Base-by-base conservation (phyloP, 2,888 invertebrate genomes). In the Copidosoma aretas region DNA sequence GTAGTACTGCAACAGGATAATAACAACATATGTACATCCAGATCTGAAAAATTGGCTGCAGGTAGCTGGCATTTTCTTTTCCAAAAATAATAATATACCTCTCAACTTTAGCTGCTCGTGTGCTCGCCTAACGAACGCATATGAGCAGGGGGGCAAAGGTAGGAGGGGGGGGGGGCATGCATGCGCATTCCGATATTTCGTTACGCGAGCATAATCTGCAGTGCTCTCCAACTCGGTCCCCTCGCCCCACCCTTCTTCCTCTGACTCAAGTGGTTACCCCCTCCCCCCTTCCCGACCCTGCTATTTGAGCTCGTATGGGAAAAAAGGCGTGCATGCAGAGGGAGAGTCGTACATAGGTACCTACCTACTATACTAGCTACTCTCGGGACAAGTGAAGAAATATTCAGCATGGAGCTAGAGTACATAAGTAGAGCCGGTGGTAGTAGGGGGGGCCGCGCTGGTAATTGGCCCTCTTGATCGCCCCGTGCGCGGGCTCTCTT, bases 391-490 rank as follows among this genome's bases (percentile, higher is more conserved):
- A 17, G 51, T 49, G 57, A 67, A 61, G 65, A 64, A 67, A 70
- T 53, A 66, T 53, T 43, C 60, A 43, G 32, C 32, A 49, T 54
- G 60, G 67, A 71, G 76, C 71, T 71, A 67, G 71, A 73, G 58
- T 67, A 32, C 8, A 32, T 32, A 32, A 32, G 32, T 32, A 32
- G 32, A 32, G 32, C 32, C 32, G 32, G 32, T 32, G 8, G 4
- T 3, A 5, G 32, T 32, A 32, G 3, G 8, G 32, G 32, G 32
- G 32, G 32, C 32, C 70, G 73, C 68, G 67, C 67, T 72, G 78
- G 79, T 83, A 83, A 83, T 83, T 83, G 83, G 83, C 79, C 79
- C 82, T 81, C 82, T 83, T 80, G 82, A 83, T 83, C 81, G 81
- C 32, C 32, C 32, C 32, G 32, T 32, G 32, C 32, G 8, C 32